Base-by-base conservation (phyloP, 1,140 invertebrate genomes). In the Drosophila bipectinata region DNA sequence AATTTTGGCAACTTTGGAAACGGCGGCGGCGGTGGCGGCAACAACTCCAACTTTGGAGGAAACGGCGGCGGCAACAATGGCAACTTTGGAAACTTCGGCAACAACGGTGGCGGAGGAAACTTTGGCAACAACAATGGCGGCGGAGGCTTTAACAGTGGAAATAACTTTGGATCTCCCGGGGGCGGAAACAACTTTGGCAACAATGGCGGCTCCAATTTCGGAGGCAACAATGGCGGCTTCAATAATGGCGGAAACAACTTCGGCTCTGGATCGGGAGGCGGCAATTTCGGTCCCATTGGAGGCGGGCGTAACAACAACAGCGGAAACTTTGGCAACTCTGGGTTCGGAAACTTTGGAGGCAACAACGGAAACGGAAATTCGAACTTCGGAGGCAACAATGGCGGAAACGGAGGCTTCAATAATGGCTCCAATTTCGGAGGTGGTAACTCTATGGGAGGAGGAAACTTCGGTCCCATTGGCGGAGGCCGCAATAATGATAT, bases 1-100 rank as follows among this genome's bases (percentile, higher is more conserved):
- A 83, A 84, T 53, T 75, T 91, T 39, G 88, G 88, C 6, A 90
- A 90, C 47, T 75, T 91, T 32, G 88, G 87, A 3, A 85, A 85
- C 41, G 73, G 85, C 4, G 72, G 77, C 18, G 76, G 78, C 3
- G 56, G 67, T 15, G 51, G 44, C 28, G 75, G 77, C 18, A 73
- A 69, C 1, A 90, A 88, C 44, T 51, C 62, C n/a, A 69, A 82
- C 28, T 66, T 72, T 24, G 74, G 69, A 6, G 75, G 78, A 8
- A 67, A 63, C 14, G 80, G 81, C 48, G 72, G 75, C 10, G 68
- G 69, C 9, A 83, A 77, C 62, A 69, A 67, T 41, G 63, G 78
- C 3, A 69, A 77, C 62, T 72, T 71, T 44, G 72, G 78, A 12
- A 80, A 85, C 48, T 88, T 83, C 41, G 81, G 82, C 32, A 77